Conservation (phyloP, 64 coral and sea anemone species). For the Platygyra sinensis region DNA sequence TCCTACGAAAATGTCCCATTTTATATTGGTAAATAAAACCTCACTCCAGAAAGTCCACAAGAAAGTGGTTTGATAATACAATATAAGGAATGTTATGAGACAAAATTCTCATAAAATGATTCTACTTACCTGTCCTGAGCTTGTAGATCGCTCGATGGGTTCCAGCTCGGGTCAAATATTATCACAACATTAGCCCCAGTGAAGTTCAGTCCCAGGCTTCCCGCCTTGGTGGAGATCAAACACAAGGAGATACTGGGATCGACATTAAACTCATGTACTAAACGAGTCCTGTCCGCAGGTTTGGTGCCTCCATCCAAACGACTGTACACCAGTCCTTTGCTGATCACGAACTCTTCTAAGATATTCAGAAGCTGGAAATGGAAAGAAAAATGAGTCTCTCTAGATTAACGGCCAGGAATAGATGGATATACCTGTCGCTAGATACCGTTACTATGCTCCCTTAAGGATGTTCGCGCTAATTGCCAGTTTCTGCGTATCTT, state of each 20-base stretch:
- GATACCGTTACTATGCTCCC: too few relatives aligned
- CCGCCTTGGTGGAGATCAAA: slow-evolving; percentile 82
- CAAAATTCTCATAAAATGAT: background rate
- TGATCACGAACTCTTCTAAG: slow-evolving; percentile 80
- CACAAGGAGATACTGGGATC: slow-evolving; percentile 72
- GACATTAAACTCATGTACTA: slow-evolving; percentile 92
- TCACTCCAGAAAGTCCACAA: too few relatives aligned
- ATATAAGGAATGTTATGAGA: too few relatives aligned
- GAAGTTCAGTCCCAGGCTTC: slow-evolving; percentile 89
- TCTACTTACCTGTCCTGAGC: slow-evolving; percentile 88
- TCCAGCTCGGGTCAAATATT: slow-evolving; percentile 98
- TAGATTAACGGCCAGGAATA: too few relatives aligned
- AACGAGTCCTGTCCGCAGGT: slow-evolving; percentile 50
- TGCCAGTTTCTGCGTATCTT: too few relatives aligned
- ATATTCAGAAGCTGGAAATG: slow-evolving; percentile 82
- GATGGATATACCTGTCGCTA: too few relatives aligned
- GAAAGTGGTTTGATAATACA: too few relatives aligned
- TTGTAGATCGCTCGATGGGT: slow-evolving; percentile 89
- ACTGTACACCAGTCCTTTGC: slow-evolving; percentile 77
- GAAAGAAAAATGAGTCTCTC: background rate
- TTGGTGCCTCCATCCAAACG: slow-evolving; percentile 83
- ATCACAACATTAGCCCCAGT: slow-evolving; percentile 96
- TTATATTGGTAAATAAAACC: too few relatives aligned
- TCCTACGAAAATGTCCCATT: too few relatives aligned
- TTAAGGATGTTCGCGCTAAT: too few relatives aligned